Evolutionary conservation across 2,888 invertebrate species (phyloP).

Genomic region (Selenia dentaria): DNA sequence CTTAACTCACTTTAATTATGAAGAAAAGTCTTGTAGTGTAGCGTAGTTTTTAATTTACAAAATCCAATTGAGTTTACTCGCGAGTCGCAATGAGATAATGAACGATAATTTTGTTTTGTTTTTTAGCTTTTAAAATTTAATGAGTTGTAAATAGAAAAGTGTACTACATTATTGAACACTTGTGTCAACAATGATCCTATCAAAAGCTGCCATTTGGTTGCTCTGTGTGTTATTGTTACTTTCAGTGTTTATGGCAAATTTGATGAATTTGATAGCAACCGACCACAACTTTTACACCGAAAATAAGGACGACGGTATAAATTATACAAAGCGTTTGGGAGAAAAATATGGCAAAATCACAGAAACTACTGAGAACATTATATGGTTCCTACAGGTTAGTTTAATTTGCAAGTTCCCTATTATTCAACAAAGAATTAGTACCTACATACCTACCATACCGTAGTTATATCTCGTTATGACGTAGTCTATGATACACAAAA

Average conservation of each 20-base stretch:
- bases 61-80: too few species aligned
- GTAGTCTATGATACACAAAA: too few species aligned
- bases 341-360: constrained; percentile 76
- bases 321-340: constrained; percentile 60
- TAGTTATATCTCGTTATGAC: too few species aligned
- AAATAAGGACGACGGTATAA: constrained; percentile 56
- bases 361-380: constrained; percentile 83
- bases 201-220: constrained; percentile 85
- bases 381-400: constrained; percentile 92
- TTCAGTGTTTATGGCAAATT: constrained; percentile 88
- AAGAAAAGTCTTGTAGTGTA: too few species aligned
- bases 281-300: constrained; percentile 76
- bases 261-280: constrained; percentile 87
- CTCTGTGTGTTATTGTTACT: constrained; percentile 86
- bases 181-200: constrained; percentile 86
- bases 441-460: too few species aligned
- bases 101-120: too few species aligned
- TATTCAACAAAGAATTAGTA: constrained; percentile 9
- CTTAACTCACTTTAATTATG: too few species aligned
- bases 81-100: too few species aligned
- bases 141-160: constrained; percentile 19
- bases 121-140: constrained; percentile 14
- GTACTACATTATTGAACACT: constrained; percentile 16
- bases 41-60: too few species aligned
- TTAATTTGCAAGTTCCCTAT: constrained; percentile 2